Conservation (phyloP, 2,113 vertebrate genomes). For the Chionodraco myersi region DNA sequence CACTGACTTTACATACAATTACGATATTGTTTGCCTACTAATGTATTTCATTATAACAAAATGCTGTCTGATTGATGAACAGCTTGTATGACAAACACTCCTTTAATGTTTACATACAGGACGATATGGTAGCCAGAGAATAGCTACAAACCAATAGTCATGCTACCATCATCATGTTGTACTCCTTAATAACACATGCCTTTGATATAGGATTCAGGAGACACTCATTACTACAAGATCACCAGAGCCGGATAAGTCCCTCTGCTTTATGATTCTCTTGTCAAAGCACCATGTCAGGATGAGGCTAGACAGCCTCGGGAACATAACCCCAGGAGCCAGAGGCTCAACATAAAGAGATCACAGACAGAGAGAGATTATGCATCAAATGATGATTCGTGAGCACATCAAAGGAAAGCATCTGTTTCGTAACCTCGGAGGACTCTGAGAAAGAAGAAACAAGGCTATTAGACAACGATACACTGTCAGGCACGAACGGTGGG, state of each 20-base stretch:
- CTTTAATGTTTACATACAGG: conserved; percentile 16
- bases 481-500: conserved; percentile 13
- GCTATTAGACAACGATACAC: conserved; percentile 12
- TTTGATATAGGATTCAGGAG: conserved; percentile 42
- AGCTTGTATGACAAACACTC: background rate
- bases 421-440: conserved; percentile 54
- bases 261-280: conserved; percentile 30
- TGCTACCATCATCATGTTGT: conserved; percentile 17
- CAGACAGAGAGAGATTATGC: conserved; percentile 56
- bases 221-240: conserved; percentile 44
- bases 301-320: conserved; percentile 47
- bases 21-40: too few species aligned
- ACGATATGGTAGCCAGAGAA: too few species aligned
- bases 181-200: conserved; percentile 14
- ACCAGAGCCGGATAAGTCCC: conserved; percentile 47
- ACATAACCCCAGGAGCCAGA: conserved; percentile 39
- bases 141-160: conserved; percentile 27
- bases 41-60: too few species aligned
- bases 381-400: conserved; percentile 56
- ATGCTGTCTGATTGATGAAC: background rate
- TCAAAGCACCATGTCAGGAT: conserved; percentile 51
- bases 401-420: conserved; percentile 75
- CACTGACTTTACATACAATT: background rate
- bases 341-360: conserved; percentile 58
- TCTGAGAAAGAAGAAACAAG: conserved; percentile 21